Base-by-base conservation (phyloP, 2,888 invertebrate genomes). In the Lasioglossum vierecki region DNA sequence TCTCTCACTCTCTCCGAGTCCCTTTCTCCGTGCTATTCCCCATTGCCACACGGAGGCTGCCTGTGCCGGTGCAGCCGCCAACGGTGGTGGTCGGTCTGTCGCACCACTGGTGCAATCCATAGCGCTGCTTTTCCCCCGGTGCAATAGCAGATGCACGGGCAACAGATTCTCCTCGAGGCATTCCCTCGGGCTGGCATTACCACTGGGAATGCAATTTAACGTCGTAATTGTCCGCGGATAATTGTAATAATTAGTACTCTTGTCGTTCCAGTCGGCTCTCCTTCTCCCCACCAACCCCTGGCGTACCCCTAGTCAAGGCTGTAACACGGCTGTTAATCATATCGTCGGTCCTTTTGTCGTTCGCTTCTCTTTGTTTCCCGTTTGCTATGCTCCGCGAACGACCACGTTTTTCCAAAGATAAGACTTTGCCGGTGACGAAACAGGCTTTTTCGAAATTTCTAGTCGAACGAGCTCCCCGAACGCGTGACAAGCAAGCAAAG, bases 161-260 rank as follows among this genome's bases (percentile, higher is more conserved):
- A 83, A 88, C 81, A 70, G 76, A 85, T 88, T 84, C 84, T 76
- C 84, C 83, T 70, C 81, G 80, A 70, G 83, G 83, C 86, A 88
- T 89, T 88, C 88, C 83, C 86, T 39, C 60, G 74, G 82, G 82
- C 71, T 79, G 80, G 83, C 84, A 57, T 84, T 73, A 79, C 80
- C 82, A 49, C 78, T 53, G 86, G 86, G 88, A 89, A 89, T 91
- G 90, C 89, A 92, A 91, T 92, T 92, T 90, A 92, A 89, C 90
- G 88, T 91, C 88, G 88, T 91, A 91, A 92, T 92, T 91, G 91
- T 91, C 84, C 91, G 80, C 80, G 89, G 87, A 91, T 91, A 92
- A 92, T 91, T 91, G 91, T 91, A 91, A 92, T 91, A 92, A 92
- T 92, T 91, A 91, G 87, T 89, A 82, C 82, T 76, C 83, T 74